Evolutionary conservation across 2,888 invertebrate genomes (phyloP).

Genomic region (Latrodectus hesperus): DNA sequence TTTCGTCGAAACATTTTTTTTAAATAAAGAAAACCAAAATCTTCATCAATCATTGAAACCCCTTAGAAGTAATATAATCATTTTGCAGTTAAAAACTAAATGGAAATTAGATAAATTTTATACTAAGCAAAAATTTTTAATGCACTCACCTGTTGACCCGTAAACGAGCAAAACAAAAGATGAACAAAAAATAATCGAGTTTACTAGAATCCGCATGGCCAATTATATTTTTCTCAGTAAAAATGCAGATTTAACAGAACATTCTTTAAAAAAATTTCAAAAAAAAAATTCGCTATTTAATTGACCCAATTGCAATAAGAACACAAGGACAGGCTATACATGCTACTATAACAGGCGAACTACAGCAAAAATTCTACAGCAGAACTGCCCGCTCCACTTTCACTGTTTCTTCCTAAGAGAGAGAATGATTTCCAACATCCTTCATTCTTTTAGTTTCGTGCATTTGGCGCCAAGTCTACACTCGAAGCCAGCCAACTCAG

Average conservation of each 20-base stretch:
- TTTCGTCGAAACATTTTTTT: no score
- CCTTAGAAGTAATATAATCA: no score
- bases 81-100: no score
- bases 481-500: constrained; percentile 41
- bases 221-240: constrained; percentile 4
- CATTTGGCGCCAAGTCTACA: constrained; percentile 28
- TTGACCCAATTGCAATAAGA: constrained; percentile 30
- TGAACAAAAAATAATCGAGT: constrained; percentile 27
- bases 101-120: background rate
- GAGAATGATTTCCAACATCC: constrained; percentile 23
- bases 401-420: constrained; percentile 32
- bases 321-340: constrained; percentile 18
- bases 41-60: no score
- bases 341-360: constrained; percentile 19
- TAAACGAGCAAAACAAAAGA: constrained; percentile 21
- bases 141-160: constrained; percentile 33
- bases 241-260: constrained; percentile 11
- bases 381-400: constrained; percentile 52
- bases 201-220: constrained; percentile 50
- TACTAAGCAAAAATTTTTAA: background rate
- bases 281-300: background rate
- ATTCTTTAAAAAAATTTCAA: constrained; percentile 2
- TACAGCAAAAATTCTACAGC: constrained; percentile 21
- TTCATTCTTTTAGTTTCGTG: constrained; percentile 39
- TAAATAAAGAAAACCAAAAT: no score